These are phyloP conservation scores for Rhinopomastus cyanomelas DNA, from an alignment of 2,113 vertebrate species.

Conservation along the genomic window DNA sequence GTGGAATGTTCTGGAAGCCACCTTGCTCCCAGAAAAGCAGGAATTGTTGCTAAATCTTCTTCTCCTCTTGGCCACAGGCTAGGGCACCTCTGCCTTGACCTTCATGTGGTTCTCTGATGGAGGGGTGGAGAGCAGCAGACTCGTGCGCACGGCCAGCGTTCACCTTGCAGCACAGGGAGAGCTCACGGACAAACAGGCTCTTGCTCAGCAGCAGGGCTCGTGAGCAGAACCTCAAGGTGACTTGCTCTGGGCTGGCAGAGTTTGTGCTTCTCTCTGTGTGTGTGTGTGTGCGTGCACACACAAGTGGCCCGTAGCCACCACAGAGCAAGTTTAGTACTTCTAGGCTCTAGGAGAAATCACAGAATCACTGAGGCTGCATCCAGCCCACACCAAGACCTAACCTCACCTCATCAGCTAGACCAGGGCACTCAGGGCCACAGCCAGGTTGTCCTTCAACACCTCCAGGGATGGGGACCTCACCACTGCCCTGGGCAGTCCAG, in stretches of 20 bases:
- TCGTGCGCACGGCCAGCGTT: neutral
- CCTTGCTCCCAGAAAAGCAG: neutral
- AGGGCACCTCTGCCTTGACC: neutral
- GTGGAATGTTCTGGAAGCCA: neutral
- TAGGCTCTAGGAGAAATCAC: neutral
- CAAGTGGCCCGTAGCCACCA: fast-evolving
- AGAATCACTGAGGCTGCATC: no score
- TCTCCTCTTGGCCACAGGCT: neutral
- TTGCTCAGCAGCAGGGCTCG: neutral
- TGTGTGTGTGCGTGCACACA: neutral
- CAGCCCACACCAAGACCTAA: no score
- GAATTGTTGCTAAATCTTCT: neutral
- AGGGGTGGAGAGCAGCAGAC: neutral
- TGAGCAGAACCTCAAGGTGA: neutral
- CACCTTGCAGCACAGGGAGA: neutral
- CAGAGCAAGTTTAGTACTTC: neutral
- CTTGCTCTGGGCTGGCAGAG: neutral
- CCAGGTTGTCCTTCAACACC: no score
- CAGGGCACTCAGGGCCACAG: no score
- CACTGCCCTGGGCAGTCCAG: no score
- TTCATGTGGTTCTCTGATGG: neutral
- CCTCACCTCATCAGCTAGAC: no score
- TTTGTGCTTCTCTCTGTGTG: no score
- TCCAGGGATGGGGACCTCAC: no score
- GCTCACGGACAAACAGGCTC: neutral